These are phyloP conservation scores for Phymanthus crucifer DNA, from an alignment of 92 coral and sea anemone species.

Conservation along the genomic window DNA sequence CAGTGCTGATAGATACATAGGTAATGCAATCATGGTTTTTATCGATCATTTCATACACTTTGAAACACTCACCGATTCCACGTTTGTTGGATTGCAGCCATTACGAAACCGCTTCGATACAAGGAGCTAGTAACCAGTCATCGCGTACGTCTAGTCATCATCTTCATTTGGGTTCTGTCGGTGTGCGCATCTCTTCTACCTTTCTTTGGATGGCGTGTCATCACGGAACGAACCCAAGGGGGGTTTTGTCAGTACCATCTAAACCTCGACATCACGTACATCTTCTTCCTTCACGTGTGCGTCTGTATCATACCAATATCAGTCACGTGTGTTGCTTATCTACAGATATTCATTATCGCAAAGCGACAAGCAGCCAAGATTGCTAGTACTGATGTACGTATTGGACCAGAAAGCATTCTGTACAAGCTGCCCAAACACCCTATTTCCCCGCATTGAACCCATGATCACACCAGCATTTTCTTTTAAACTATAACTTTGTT, in stretches of 20 bases:
- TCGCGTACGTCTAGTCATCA: constrained; percentile 51
- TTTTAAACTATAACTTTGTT: no score
- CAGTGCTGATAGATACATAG: constrained; percentile 77
- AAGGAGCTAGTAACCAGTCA: constrained; percentile 60
- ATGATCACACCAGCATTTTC: background rate
- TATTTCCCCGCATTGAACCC: no score
- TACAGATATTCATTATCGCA: constrained; percentile 79
- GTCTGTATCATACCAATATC: constrained; percentile 75
- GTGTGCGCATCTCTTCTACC: constrained; percentile 65
- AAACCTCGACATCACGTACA: constrained; percentile 69
- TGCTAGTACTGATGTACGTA: constrained; percentile 64
- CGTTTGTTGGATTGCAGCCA: constrained; percentile 46
- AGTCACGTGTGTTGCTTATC: constrained; percentile 71
- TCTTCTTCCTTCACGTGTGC: constrained; percentile 64
- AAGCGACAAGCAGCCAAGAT: constrained; percentile 74
- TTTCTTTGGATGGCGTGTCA: constrained; percentile 78
- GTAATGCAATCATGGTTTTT: constrained; percentile 21
- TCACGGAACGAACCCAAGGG: constrained; percentile 57
- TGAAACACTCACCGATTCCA: background rate
- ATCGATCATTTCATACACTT: background rate
- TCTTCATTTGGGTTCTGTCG: constrained; percentile 66
- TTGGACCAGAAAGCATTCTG: no score
- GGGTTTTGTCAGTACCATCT: constrained; percentile 85
- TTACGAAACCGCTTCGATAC: constrained; percentile 73
- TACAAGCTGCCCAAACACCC: background rate